Evolutionary conservation across 92 coral and sea anemone species (phyloP).

Genomic region (Blastomussa wellsi): DNA sequence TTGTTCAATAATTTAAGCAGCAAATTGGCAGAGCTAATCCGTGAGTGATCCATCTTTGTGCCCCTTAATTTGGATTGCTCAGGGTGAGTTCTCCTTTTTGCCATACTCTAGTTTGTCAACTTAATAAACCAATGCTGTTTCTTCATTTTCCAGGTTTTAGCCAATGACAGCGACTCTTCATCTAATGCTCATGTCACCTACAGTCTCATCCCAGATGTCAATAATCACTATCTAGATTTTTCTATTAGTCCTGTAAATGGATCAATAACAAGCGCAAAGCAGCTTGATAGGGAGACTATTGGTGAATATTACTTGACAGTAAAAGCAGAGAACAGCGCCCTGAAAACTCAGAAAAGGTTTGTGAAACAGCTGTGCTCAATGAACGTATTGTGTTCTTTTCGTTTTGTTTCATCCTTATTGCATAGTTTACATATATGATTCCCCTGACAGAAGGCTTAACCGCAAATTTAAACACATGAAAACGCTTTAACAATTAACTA

Average conservation of each 20-base stretch:
- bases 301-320: constrained; percentile 55
- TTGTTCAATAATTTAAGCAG: not conserved
- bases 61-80: not conserved
- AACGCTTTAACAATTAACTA: too few relatives aligned
- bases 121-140: not conserved
- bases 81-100: not conserved
- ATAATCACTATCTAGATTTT: constrained; percentile 32
- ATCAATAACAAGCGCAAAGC: constrained; percentile 53
- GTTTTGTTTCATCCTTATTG: too few relatives aligned
- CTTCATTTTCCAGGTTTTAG: constrained; percentile 45
- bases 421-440: too few relatives aligned
- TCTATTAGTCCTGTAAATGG: constrained; percentile 58
- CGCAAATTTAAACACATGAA: too few relatives aligned
- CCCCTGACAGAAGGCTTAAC: too few relatives aligned
- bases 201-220: constrained; percentile 30
- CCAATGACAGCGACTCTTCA: constrained; percentile 60
- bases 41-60: too few relatives aligned
- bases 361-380: not conserved
- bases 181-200: constrained; percentile 52
- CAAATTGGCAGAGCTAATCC: not conserved
- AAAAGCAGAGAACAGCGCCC: constrained; percentile 52
- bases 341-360: constrained; percentile 27
- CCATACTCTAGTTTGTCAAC: not conserved
- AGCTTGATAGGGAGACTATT: constrained; percentile 65
- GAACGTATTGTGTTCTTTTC: not conserved